Base-by-base conservation (phyloP, 1,140 invertebrate species). In the Drosophila baimaii region DNA sequence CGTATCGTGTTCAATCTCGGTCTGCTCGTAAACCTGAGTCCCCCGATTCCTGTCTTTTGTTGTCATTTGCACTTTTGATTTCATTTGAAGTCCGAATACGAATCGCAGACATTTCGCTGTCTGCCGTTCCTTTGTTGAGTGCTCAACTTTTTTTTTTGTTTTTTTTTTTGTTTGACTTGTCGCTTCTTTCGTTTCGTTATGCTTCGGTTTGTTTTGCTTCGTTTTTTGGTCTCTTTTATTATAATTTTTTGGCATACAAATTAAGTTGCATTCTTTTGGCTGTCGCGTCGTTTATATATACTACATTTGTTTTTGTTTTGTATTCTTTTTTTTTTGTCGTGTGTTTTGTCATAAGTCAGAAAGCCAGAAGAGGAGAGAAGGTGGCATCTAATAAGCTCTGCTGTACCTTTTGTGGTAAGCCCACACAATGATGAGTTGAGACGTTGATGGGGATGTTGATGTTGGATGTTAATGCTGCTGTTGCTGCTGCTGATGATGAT, bases 61-160 rank as follows among this genome's bases (percentile, higher is more conserved):
- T 83, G 79, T 86, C 83, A 86, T 88, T 86, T 86, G 83, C 82
- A 86, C 82, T 86, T 86, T 86, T 86, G 83, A 86, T 86, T 86
- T 86, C 82, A 88, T 86, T 86, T 88, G 79, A 88, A 88, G 79
- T 82, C 77, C 70, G 59, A 63, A 31, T 64, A 33, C 35, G 46
- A 69, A 64, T 49, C 78, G 63, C 73, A 80, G 70, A 75, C 81
- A 83, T 70, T 71, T 79, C 57, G 49, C 47, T 75, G 66, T 69
- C 74, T 68, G 64, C 35, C 65, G 78, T 64, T 69, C 61, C 61
- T 78, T 73, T 78, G 79, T 83, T 79, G 58, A 44, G 79, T 64
- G 65, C 46, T 66, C 61, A 76, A 56, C 43, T 71, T 81, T 69
- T 64, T 84, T 83, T 81, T 64, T 85, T 82, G 82, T n/a, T 71